Percentiles rank a stretch among this genome's conserved stretches.
Conservation (phyloP, 2,888 invertebrate genomes). For the Platypus cylindrus region DNA sequence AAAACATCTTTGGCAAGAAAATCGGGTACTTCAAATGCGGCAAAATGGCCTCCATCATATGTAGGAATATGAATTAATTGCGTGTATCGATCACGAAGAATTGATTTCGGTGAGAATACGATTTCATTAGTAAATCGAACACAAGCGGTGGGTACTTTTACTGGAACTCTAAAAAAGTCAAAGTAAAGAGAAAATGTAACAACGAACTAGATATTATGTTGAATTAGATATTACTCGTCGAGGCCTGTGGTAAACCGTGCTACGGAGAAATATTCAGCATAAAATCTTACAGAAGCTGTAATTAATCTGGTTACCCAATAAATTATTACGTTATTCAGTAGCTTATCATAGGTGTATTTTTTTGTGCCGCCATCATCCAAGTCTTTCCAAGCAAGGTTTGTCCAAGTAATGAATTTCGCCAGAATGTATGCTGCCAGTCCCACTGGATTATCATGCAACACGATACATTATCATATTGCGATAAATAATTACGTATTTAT, state of each 20-base stretch:
- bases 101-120: constrained; percentile 42
- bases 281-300: constrained; percentile 62
- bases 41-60: constrained; percentile 24
- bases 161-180: constrained; percentile 44
- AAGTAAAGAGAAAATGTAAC: background rate
- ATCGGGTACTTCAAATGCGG: constrained; percentile 19
- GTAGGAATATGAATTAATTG: constrained; percentile 45
- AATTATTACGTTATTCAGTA: constrained; percentile 66
- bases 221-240: background rate
- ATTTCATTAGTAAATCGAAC: constrained; percentile 63
- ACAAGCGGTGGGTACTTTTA: constrained; percentile 62
- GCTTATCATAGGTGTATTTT: constrained; percentile 55
- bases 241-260: background rate
- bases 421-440: constrained; percentile 82
- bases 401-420: constrained; percentile 77
- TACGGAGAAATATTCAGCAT: constrained; percentile 45
- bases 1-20: constrained; percentile 15
- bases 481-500: background rate
- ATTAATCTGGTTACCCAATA: constrained; percentile 66
- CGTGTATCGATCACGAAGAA: constrained; percentile 45
- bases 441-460: constrained; percentile 61
- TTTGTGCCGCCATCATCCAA: constrained; percentile 48
- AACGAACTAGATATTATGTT: background rate
- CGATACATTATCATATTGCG: constrained; percentile 41
- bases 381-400: constrained; percentile 38